Conservation (phyloP, 2,888 invertebrate genomes). For the Ectropis crepuscularia region DNA sequence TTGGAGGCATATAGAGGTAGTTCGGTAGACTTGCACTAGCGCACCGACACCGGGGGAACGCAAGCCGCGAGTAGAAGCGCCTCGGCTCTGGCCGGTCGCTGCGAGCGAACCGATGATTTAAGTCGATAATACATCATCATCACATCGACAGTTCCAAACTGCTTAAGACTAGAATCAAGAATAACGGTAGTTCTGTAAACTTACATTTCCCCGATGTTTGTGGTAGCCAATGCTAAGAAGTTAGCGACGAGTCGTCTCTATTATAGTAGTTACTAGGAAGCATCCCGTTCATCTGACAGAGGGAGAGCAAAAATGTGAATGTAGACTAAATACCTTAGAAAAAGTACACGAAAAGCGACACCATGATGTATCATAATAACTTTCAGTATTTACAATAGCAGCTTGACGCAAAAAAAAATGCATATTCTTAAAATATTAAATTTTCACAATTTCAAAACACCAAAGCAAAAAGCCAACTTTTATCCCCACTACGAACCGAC, state of each 20-base stretch:
- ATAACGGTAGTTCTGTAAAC: constrained; percentile 1
- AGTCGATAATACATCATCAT: not conserved
- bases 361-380: constrained; percentile 53
- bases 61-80: not conserved
- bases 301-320: not conserved
- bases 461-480: constrained; percentile 53
- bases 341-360: not conserved
- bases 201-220: constrained; percentile 28
- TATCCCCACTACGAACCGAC: constrained; percentile 33
- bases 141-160: not conserved
- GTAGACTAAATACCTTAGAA: not conserved
- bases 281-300: constrained; percentile 14
- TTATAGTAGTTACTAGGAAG: too few species aligned
- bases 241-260: constrained; percentile 28
- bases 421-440: constrained; percentile 50
- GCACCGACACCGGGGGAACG: not conserved
- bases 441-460: constrained; percentile 52
- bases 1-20: constrained; percentile 82
- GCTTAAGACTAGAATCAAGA: not conserved
- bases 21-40: constrained; percentile 56
- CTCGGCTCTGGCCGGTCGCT: not conserved
- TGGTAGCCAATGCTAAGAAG: constrained; percentile 41
- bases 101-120: not conserved
- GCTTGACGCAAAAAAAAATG: constrained; percentile 71
- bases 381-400: constrained; percentile 72